A percentile compares a stretch with the other conserved stretches of the same genome.
Evolutionary conservation across 2,113 vertebrate species (phyloP).

Genomic region (Oncorhynchus tshawytscha): DNA sequence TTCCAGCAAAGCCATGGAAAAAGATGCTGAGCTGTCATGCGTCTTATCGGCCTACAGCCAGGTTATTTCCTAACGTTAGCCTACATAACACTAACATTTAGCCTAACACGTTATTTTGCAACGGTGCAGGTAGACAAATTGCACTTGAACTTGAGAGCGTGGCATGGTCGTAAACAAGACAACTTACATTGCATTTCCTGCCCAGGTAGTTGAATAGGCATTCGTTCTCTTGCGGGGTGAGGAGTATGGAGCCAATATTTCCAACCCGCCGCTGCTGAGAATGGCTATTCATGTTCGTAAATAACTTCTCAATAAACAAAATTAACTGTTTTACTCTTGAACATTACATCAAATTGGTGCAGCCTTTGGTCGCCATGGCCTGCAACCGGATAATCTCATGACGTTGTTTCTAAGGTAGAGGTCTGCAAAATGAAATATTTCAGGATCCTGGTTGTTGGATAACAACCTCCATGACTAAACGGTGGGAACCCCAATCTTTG

Average conservation of each 20-base stretch:
- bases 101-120: neutral
- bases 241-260: conserved; percentile 86
- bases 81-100: neutral
- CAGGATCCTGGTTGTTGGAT: conserved; percentile 11
- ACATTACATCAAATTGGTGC: conserved; percentile 64
- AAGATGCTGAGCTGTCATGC: conserved; percentile 8
- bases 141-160: neutral
- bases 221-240: conserved; percentile 94
- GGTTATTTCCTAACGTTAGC: no score
- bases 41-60: no score
- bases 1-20: neutral
- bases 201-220: conserved; percentile 90
- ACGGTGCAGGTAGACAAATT: neutral
- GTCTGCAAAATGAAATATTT: conserved; percentile 23
- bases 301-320: conserved; percentile 17
- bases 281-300: conserved; percentile 81
- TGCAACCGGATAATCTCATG: conserved; percentile 71
- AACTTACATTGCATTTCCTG: conserved; percentile 96
- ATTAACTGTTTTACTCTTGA: conserved; percentile 26
- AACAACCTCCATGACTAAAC: neutral
- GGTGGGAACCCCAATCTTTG: neutral
- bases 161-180: conserved; percentile 39
- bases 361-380: conserved; percentile 69
- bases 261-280: conserved; percentile 76
- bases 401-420: conserved; percentile 24